phyloP scores from a whole-genome alignment of 2,113 vertebrate genomes.

The Ondatra zibethicus region DNA sequence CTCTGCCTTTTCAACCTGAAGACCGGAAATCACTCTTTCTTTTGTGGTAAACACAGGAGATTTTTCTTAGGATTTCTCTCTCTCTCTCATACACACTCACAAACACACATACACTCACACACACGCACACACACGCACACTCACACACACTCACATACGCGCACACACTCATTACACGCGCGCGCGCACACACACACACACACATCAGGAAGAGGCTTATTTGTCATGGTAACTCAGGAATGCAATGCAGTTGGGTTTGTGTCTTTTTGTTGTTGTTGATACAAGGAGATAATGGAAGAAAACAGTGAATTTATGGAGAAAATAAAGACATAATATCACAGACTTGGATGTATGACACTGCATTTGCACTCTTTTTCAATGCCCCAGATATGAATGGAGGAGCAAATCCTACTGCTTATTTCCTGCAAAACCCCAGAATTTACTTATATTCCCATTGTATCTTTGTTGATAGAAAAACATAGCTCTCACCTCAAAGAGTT shows the following conservation, averaged over 20 bases:
- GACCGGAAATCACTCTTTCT: neutral
- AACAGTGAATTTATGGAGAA: neutral
- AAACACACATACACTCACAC: too few species aligned
- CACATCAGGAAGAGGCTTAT: neutral
- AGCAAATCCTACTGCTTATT: neutral
- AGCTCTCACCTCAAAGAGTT: neutral
- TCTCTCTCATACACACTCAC: neutral
- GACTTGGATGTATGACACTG: neutral
- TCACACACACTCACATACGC: neutral
- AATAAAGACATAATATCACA: neutral
- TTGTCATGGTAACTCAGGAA: neutral
- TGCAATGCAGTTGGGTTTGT: neutral
- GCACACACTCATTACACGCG: neutral
- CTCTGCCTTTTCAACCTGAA: neutral
- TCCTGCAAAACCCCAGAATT: neutral
- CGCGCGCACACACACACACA: neutral
- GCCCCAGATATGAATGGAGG: neutral
- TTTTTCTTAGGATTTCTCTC: neutral
- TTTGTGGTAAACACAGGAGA: neutral
- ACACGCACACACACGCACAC: neutral
- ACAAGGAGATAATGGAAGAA: neutral
- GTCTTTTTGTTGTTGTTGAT: neutral
- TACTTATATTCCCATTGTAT: neutral
- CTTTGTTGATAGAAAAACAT: neutral
- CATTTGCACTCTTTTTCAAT: neutral